Evolutionary conservation across 2,888 invertebrate species (phyloP).

Genomic region (Phengaris arion): DNA sequence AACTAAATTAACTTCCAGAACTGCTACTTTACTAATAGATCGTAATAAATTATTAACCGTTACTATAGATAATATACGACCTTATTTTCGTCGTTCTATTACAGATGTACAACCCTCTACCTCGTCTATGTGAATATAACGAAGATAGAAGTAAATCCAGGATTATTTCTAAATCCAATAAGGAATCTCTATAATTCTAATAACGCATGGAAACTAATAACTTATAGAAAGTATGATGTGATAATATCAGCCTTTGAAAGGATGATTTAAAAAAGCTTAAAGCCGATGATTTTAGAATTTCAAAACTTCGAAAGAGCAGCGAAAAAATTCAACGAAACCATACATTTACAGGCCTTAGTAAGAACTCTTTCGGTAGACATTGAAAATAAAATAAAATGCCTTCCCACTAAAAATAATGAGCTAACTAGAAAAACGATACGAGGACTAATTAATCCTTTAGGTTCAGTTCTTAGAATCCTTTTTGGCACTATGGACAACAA

Average conservation of each 20-base stretch:
- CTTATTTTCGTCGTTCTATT: too few species aligned
- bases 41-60: slow-evolving; percentile 12
- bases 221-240: slow-evolving; percentile 5
- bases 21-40: neutral
- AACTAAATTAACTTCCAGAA: slow-evolving; percentile 6
- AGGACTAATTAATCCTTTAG: too few species aligned
- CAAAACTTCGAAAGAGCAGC: too few species aligned
- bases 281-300: neutral
- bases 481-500: too few species aligned
- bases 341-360: neutral
- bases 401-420: neutral
- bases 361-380: neutral
- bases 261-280: too few species aligned
- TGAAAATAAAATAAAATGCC: neutral
- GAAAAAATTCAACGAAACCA: too few species aligned
- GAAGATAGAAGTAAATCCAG: too few species aligned
- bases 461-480: too few species aligned
- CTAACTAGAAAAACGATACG: neutral
- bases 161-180: slow-evolving; percentile 2
- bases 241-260: slow-evolving; percentile 22
- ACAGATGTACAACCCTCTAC: too few species aligned
- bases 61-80: too few species aligned
- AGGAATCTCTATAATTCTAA: slow-evolving; percentile 14
- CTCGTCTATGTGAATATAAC: too few species aligned
- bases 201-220: slow-evolving; percentile 8